These are phyloP conservation scores for Odontamblyopus lacepedii DNA, from an alignment of 2,797 vertebrate species.

Conservation along the genomic window DNA sequence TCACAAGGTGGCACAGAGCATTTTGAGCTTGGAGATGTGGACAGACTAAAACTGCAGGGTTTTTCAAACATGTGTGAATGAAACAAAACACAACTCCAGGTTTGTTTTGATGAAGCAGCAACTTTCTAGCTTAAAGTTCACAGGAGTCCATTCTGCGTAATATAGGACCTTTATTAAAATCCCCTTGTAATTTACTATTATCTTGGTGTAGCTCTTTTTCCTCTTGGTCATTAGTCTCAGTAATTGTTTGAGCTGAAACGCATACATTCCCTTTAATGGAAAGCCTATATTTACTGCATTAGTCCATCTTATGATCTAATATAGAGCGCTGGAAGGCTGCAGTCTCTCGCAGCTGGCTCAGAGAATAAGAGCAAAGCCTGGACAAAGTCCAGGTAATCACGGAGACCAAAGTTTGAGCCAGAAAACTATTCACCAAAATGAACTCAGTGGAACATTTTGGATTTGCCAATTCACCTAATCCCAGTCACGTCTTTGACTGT, in stretches of 20 bases:
- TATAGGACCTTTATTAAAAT: no score
- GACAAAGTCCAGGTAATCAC: slow-evolving; percentile 4
- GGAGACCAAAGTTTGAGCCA: slow-evolving; percentile 3
- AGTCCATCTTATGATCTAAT: slow-evolving; percentile 2
- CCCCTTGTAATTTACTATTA: no score
- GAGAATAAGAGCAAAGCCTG: neutral
- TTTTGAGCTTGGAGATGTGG: no score
- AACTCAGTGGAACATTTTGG: neutral
- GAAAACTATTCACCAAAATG: slow-evolving; percentile 4
- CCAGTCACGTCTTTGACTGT: slow-evolving; percentile 9
- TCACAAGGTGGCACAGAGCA: no score
- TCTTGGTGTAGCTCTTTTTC: no score
- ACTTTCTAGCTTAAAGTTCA: no score
- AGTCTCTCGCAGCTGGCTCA: neutral
- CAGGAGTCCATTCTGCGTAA: no score
- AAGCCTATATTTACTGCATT: neutral
- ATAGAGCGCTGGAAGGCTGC: neutral
- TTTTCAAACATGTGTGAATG: no score
- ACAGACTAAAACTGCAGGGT: no score
- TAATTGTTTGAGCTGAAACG: neutral
- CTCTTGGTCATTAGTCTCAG: no score
- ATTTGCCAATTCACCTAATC: slow-evolving; percentile 10
- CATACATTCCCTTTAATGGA: neutral
- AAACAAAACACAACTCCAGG: no score
- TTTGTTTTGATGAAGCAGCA: no score